A percentile compares a stretch with the other conserved stretches of the same genome.
These are phyloP conservation scores for Sphaerophoria taeniata DNA, from an alignment of 2,888 invertebrate species.

Conservation along the genomic window DNA sequence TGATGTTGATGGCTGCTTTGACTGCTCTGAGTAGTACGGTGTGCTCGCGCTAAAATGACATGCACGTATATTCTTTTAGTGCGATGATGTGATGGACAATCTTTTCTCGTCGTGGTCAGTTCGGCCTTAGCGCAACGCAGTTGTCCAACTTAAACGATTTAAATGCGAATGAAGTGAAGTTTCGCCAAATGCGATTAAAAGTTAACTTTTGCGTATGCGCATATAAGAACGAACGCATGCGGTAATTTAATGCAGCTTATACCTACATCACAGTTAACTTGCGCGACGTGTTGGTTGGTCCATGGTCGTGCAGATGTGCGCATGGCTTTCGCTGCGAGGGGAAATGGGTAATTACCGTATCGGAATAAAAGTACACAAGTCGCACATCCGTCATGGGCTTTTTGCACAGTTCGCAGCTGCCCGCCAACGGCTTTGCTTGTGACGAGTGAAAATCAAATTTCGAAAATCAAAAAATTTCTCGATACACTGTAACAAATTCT, in stretches of 20 bases:
- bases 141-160: conserved; percentile 72
- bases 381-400: conserved; percentile 62
- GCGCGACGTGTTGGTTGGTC: not conserved
- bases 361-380: conserved; percentile 61
- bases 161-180: conserved; percentile 69
- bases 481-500: not conserved
- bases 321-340: not conserved
- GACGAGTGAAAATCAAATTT: conserved; percentile 53
- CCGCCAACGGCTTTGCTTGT: not conserved
- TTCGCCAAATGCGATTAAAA: conserved; percentile 75
- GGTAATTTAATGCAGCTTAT: conserved; percentile 74
- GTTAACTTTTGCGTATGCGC: conserved; percentile 17
- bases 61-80: conserved; percentile 54
- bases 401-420: conserved; percentile 27
- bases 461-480: not conserved
- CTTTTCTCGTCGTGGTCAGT: conserved; percentile 17
- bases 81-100: conserved; percentile 36
- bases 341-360: conserved; percentile 67
- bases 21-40: conserved; percentile 72
- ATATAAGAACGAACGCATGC: conserved; percentile 10
- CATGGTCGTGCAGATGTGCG: no score
- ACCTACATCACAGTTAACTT: conserved; percentile 55
- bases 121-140: conserved; percentile 29
- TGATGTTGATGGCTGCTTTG: conserved; percentile 75
- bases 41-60: conserved; percentile 71